A percentile compares a stretch with the other conserved stretches of the same genome.
Evolutionary conservation across 2,113 vertebrate species (phyloP).

Genomic region (Ploceus nigricollis): DNA sequence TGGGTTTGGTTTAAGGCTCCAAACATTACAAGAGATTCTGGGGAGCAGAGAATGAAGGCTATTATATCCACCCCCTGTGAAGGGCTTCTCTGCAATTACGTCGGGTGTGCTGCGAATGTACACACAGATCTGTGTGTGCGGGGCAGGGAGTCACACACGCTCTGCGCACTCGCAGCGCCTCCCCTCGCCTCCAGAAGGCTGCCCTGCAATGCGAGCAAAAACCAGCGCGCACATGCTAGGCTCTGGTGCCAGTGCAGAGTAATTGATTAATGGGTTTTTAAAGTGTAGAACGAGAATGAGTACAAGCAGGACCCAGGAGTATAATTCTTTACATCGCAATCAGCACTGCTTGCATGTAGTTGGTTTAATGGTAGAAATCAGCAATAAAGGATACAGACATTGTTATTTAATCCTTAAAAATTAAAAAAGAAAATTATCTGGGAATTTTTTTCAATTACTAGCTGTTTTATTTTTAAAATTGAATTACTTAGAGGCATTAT

Average conservation of each 20-base stretch:
- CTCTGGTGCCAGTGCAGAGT: constrained; percentile 50
- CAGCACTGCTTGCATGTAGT: constrained; percentile 66
- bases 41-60: not conserved
- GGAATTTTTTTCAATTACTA: not conserved
- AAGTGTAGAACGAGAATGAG: constrained; percentile 73
- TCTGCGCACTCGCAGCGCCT: not conserved
- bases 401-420: constrained; percentile 71
- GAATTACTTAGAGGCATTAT: not conserved
- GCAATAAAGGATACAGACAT: constrained; percentile 63
- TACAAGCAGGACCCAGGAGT: constrained; percentile 72
- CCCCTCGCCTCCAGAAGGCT: not conserved
- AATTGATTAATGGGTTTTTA: constrained; percentile 76
- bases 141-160: not conserved
- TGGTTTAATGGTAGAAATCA: constrained; percentile 70
- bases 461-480: constrained; percentile 27
- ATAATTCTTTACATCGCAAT: constrained; percentile 76
- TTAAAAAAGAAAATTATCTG: constrained; percentile 32
- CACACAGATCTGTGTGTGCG: not conserved
- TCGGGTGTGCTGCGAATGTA: not conserved
- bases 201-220: not conserved
- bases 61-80: not conserved
- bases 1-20: constrained; percentile 41
- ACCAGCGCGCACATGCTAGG: constrained; percentile 22
- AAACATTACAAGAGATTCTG: not conserved
- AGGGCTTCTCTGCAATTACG: not conserved